These are phyloP conservation scores for Coracopsis vasa DNA, from an alignment of 2,113 vertebrate species.

Conservation along the genomic window DNA sequence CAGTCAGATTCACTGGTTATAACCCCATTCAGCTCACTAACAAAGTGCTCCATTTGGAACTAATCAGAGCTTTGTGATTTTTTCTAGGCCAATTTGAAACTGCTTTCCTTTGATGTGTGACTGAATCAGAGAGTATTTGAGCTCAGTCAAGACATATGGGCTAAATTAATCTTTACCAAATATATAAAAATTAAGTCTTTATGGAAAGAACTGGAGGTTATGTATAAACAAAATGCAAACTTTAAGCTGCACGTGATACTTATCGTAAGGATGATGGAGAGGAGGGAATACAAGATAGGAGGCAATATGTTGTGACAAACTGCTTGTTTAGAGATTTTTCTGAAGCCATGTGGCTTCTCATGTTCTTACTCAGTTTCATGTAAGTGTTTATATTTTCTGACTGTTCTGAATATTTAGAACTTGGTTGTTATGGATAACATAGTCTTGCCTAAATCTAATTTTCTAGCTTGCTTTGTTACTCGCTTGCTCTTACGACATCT, in stretches of 20 bases:
- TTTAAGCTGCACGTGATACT: neutral
- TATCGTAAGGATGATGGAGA: neutral
- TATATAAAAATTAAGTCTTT: constrained; percentile 55
- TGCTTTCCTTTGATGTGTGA: constrained; percentile 15
- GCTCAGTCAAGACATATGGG: constrained; percentile 57
- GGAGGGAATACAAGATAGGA: neutral
- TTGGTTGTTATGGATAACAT: neutral
- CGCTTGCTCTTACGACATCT: neutral
- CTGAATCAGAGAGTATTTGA: constrained; percentile 62
- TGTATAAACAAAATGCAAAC: constrained; percentile 32
- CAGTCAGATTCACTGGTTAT: neutral
- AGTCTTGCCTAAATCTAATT: neutral
- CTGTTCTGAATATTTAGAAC: neutral
- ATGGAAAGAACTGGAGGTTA: constrained; percentile 41
- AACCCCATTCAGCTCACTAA: constrained; percentile 18
- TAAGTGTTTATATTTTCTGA: neutral
- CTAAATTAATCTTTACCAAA: constrained; percentile 60
- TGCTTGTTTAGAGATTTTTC: neutral
- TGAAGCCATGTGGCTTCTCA: neutral
- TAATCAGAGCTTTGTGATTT: constrained; percentile 21
- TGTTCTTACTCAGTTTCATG: neutral
- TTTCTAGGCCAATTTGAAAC: constrained; percentile 29
- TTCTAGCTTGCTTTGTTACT: neutral
- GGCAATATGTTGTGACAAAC: neutral
- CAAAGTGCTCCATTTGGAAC: constrained; percentile 43